Conservation (phyloP, 1,140 invertebrate genomes). For the Tetraneura akinire region DNA sequence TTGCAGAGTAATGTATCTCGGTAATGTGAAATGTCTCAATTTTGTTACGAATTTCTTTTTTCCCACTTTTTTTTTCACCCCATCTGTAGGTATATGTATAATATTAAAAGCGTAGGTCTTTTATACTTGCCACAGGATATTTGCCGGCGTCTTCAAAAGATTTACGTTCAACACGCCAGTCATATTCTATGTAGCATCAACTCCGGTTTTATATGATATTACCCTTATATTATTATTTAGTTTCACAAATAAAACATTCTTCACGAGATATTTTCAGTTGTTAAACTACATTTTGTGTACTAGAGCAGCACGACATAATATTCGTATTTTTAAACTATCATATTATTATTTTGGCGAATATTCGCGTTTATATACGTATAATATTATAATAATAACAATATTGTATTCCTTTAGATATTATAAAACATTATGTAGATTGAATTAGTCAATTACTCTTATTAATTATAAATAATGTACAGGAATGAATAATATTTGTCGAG, state of each 20-base stretch:
- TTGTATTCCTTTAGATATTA: too few relatives aligned
- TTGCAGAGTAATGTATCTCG: slow-evolving; percentile 2
- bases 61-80: background rate
- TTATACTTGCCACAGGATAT: background rate
- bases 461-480: too few relatives aligned
- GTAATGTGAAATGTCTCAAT: slow-evolving; percentile 25
- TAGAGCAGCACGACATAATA: too few relatives aligned
- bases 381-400: too few relatives aligned
- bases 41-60: background rate
- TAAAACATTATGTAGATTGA: too few relatives aligned
- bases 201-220: too few relatives aligned
- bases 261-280: background rate
- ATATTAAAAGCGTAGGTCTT: background rate
- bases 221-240: too few relatives aligned
- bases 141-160: slow-evolving; percentile 27
- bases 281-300: background rate
- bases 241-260: background rate
- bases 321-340: background rate
- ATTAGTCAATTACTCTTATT: too few relatives aligned
- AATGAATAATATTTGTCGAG: too few relatives aligned
- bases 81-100: background rate
- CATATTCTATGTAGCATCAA: too few relatives aligned
- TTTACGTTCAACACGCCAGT: background rate
- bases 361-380: background rate
- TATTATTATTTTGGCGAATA: background rate